A percentile compares a stretch with the other conserved stretches of the same genome.
These are phyloP conservation scores for Agelaius phoeniceus DNA, from an alignment of 2,113 vertebrate species.

Conservation along the genomic window DNA sequence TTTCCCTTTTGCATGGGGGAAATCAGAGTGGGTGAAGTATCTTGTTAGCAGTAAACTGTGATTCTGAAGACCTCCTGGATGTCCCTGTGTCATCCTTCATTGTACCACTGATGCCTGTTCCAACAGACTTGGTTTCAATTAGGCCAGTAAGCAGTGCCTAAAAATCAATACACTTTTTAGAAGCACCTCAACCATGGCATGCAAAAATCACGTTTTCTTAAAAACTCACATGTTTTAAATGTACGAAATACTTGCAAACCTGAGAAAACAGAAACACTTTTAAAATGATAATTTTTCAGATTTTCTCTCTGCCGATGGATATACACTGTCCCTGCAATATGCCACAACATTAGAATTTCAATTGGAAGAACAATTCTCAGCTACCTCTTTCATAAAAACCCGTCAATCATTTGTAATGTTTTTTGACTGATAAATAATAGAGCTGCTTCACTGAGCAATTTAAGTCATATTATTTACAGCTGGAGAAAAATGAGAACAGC, in stretches of 20 bases:
- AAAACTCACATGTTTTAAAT: background rate
- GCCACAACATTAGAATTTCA: conserved; percentile 52
- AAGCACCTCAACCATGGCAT: background rate
- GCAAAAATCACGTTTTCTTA: background rate
- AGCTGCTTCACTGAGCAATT: conserved; percentile 53
- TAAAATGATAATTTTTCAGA: background rate
- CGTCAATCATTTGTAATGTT: conserved; percentile 63
- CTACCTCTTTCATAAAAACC: conserved; percentile 59
- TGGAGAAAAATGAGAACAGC: conserved; percentile 60
- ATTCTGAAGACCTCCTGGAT: background rate
- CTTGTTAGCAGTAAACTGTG: background rate
- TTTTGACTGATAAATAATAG: conserved; percentile 69
- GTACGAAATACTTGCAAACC: background rate
- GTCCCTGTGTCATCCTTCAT: background rate
- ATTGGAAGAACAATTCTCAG: conserved; percentile 61
- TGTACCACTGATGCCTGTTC: background rate
- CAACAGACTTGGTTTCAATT: background rate
- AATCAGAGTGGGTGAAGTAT: background rate
- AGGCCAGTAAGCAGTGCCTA: background rate
- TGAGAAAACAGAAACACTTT: background rate
- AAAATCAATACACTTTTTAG: background rate
- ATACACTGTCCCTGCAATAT: background rate
- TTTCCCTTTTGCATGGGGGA: background rate
- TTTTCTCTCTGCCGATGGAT: background rate
- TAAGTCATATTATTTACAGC: conserved; percentile 71